A percentile compares a stretch with the other conserved stretches of the same genome.
Evolutionary conservation across 2,888 invertebrate genomes (phyloP).

Genomic region (Sesamia inferens): DNA sequence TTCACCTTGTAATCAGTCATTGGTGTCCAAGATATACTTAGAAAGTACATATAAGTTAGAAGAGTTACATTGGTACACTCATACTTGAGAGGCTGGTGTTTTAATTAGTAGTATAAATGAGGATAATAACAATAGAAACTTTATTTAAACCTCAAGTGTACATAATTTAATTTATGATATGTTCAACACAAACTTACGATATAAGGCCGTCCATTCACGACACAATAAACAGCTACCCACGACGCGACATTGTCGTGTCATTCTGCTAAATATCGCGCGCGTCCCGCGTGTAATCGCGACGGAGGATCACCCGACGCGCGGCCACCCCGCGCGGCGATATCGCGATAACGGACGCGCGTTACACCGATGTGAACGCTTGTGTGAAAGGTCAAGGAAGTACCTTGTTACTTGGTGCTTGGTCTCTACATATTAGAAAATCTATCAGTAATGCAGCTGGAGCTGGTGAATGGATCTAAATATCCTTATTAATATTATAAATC

Average conservation of each 20-base stretch:
- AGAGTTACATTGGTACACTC: too few relatives aligned
- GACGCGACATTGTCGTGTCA: constrained; percentile 78
- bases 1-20: too few relatives aligned
- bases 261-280: constrained; percentile 79
- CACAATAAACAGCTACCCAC: constrained; percentile 75
- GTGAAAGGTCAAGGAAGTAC: not conserved
- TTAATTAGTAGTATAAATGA: not conserved
- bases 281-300: constrained; percentile 72
- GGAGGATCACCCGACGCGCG: constrained; percentile 75
- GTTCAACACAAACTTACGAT: constrained; percentile 56
- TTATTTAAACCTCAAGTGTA: constrained; percentile 13
- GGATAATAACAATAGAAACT: not conserved
- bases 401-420: not conserved
- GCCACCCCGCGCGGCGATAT: constrained; percentile 79
- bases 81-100: too few relatives aligned
- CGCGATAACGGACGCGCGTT: constrained; percentile 67
- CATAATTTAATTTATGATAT: constrained; percentile 56
- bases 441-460: not conserved
- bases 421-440: too few relatives aligned
- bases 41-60: too few relatives aligned
- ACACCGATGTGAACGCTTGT: constrained; percentile 62
- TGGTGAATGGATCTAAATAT: too few relatives aligned
- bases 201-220: constrained; percentile 68
- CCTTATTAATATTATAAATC: too few relatives aligned
- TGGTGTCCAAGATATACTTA: too few relatives aligned